These are phyloP conservation scores for Chrosomus eos DNA, from an alignment of 2,797 vertebrate genomes.

Conservation along the genomic window DNA sequence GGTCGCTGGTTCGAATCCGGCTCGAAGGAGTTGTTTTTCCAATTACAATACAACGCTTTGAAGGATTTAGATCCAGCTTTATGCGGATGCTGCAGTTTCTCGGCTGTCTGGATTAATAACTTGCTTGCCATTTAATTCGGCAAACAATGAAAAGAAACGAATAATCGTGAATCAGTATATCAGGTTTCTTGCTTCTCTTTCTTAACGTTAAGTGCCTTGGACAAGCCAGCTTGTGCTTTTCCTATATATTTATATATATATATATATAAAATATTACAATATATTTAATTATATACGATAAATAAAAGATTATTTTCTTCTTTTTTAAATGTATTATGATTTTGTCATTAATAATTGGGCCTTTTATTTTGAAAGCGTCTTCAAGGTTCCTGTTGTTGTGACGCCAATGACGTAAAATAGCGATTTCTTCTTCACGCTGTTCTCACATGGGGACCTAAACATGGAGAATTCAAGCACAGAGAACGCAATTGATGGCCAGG, in stretches of 20 bases:
- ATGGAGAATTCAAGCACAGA: constrained; percentile 39
- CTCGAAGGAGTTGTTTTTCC: constrained; percentile 31
- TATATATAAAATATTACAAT: not conserved
- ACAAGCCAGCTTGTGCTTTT: not conserved
- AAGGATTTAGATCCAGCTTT: not conserved
- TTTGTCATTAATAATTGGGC: not conserved
- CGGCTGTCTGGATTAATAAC: too few species aligned
- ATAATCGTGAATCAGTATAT: not conserved
- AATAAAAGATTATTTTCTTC: not conserved
- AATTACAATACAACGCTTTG: not conserved
- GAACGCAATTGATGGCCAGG: not conserved
- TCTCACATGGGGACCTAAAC: constrained; percentile 25
- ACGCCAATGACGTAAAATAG: constrained; percentile 10
- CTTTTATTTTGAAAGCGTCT: constrained; percentile 16
- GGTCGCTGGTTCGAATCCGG: constrained; percentile 62
- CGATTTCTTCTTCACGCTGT: constrained; percentile 8
- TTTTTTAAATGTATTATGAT: too few species aligned
- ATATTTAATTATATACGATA: not conserved
- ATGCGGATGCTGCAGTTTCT: too few species aligned
- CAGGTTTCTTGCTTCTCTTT: not conserved
- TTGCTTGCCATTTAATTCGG: not conserved
- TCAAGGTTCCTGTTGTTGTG: not conserved
- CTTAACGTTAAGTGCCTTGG: not conserved
- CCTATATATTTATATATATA: not conserved
- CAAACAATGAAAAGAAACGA: not conserved